Percentiles rank a stretch among this genome's conserved stretches.
phyloP scores from a whole-genome alignment of 2,113 vertebrate genomes.

The Erythrocercus mccallii region DNA sequence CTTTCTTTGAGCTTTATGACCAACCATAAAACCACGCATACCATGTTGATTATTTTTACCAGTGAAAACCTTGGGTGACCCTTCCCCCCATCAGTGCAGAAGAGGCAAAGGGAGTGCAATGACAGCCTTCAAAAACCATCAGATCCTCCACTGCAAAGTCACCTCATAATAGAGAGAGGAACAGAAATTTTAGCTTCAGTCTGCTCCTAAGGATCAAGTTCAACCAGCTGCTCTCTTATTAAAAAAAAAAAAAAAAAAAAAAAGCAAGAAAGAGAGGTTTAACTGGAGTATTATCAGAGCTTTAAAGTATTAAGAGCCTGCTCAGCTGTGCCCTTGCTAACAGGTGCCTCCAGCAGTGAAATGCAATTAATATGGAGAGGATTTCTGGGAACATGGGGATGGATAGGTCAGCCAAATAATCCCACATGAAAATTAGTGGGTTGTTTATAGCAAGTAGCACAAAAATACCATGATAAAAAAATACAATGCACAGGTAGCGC shows the following conservation, averaged over 20 bases:
- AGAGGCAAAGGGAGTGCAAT: neutral
- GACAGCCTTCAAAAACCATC: neutral
- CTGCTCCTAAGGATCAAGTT: neutral
- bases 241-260: neutral
- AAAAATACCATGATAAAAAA: neutral
- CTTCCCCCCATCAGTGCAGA: neutral
- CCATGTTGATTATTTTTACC: neutral
- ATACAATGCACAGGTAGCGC: neutral
- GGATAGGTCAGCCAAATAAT: slow-evolving; percentile 37
- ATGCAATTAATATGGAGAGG: slow-evolving; percentile 13
- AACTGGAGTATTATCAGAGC: slow-evolving; percentile 25
- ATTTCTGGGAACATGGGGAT: slow-evolving; percentile 45
- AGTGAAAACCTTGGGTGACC: neutral
- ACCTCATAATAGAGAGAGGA: neutral
- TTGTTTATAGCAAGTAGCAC: neutral
- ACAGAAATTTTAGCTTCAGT: neutral
- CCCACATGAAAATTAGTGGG: neutral
- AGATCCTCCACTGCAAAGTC: neutral
- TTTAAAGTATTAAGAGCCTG: slow-evolving; percentile 6
- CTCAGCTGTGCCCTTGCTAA: slow-evolving; percentile 20
- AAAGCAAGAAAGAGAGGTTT: neutral
- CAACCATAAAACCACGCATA: neutral
- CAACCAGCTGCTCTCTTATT: neutral
- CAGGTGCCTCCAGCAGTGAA: slow-evolving; percentile 58
- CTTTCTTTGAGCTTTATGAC: neutral